Conservation (phyloP, 2,888 invertebrate species). For the Eulithis testata region DNA sequence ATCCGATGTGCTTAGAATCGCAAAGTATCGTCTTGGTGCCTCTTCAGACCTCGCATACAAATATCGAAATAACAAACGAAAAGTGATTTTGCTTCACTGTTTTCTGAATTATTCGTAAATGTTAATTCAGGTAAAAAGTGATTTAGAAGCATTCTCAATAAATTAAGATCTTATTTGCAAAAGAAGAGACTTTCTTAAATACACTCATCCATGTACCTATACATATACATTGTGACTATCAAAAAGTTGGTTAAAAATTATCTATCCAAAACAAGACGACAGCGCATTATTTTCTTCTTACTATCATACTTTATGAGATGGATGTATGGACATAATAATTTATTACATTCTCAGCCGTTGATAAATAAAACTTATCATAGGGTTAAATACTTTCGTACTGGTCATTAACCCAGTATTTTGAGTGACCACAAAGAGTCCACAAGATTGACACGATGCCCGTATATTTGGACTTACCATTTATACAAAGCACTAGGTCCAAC, state of each 20-base stretch:
- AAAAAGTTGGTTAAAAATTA: too few relatives aligned
- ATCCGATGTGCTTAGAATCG: constrained; percentile 71
- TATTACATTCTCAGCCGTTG: neutral
- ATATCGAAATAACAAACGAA: constrained; percentile 41
- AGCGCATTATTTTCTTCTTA: too few relatives aligned
- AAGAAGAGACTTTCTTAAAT: neutral
- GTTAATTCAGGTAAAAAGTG: constrained; percentile 14
- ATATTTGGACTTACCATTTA: too few relatives aligned
- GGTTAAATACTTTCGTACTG: neutral
- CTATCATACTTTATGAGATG: too few relatives aligned
- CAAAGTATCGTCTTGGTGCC: constrained; percentile 55
- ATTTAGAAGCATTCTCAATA: constrained; percentile 26
- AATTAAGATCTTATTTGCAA: neutral
- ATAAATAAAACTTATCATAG: neutral
- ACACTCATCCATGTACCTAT: too few relatives aligned
- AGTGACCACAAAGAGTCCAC: neutral
- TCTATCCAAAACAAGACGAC: too few relatives aligned
- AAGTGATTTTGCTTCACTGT: constrained; percentile 27
- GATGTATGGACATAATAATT: too few relatives aligned
- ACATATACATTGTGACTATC: too few relatives aligned
- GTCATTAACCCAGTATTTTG: neutral
- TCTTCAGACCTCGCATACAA: constrained; percentile 62
- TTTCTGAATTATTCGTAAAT: constrained; percentile 39
- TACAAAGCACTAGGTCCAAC: neutral
- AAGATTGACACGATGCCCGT: neutral